These are phyloP conservation scores for Ranitomeya imitator DNA, from an alignment of 2,113 vertebrate species.

Conservation along the genomic window DNA sequence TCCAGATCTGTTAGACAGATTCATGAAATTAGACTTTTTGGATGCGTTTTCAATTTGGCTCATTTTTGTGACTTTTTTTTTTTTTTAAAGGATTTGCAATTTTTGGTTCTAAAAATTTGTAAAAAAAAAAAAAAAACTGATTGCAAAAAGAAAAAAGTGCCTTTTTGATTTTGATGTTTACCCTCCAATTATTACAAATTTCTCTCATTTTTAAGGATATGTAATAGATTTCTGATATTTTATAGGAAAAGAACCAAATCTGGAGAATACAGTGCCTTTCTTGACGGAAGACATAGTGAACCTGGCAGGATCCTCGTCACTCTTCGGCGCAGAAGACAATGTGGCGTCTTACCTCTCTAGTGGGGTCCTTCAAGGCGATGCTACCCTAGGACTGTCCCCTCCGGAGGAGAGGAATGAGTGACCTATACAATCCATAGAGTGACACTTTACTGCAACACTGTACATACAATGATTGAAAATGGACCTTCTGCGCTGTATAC, in stretches of 20 bases:
- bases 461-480: constrained; percentile 30
- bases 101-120: too few relatives aligned
- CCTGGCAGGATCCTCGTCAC: constrained; percentile 60
- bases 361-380: constrained; percentile 56
- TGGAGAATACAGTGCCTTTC: constrained; percentile 64
- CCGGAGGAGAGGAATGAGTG: constrained; percentile 60
- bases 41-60: too few relatives aligned
- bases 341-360: constrained; percentile 61
- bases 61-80: too few relatives aligned
- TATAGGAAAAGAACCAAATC: constrained; percentile 62
- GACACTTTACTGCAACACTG: constrained; percentile 14
- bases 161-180: neutral
- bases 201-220: neutral
- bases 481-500: constrained; percentile 40
- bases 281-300: constrained; percentile 58
- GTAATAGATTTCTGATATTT: constrained; percentile 3
- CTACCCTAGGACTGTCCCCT: constrained; percentile 61
- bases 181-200: neutral
- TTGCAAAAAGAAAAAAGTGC: too few relatives aligned
- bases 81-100: too few relatives aligned
- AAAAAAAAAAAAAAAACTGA: too few relatives aligned
- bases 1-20: too few relatives aligned
- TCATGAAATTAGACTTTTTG: too few relatives aligned
- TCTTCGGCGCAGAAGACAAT: constrained; percentile 62
- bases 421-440: constrained; percentile 22